A percentile compares a stretch with the other conserved stretches of the same genome.
These are phyloP conservation scores for Aplidium turbinatum DNA, from an alignment of 23 tunicate species.

Conservation along the genomic window DNA sequence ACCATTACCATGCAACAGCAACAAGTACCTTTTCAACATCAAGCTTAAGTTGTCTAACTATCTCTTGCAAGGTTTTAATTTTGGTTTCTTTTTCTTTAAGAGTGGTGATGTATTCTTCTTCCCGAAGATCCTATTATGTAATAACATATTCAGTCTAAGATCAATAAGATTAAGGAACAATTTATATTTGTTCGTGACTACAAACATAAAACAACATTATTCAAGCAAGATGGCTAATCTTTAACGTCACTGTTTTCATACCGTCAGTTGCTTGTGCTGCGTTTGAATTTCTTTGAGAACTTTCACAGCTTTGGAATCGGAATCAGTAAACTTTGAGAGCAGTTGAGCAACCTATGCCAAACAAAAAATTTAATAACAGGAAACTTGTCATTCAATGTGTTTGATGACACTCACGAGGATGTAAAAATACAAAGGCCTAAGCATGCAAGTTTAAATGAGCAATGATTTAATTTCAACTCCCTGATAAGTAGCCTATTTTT, in stretches of 20 bases:
- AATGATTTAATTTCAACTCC: no score
- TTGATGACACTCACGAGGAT: no score
- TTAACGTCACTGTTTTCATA: no score
- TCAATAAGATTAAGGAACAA: no score
- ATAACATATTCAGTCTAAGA: no score
- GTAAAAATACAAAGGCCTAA: no score
- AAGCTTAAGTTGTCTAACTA: background rate
- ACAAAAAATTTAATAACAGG: no score
- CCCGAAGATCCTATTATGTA: slow-evolving; percentile 25
- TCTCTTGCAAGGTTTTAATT: background rate
- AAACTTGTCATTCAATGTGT: no score
- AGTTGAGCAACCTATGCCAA: slow-evolving; percentile 26
- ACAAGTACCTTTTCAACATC: background rate
- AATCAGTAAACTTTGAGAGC: slow-evolving; percentile 5
- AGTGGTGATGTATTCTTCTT: slow-evolving; percentile 16
- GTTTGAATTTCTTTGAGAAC: slow-evolving; percentile 26
- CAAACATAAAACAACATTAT: no score
- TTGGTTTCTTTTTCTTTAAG: slow-evolving; percentile 3
- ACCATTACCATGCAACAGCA: background rate
- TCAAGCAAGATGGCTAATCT: no score
- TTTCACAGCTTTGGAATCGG: slow-evolving; percentile 48
- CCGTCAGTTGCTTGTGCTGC: slow-evolving; percentile 30
- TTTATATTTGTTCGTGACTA: background rate
- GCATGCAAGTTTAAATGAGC: no score
- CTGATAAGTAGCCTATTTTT: no score